Evolutionary conservation across 2,888 invertebrate species (phyloP), one percentile per base, ranked within the genome.

Genomic region (Parnassius smintheus): DNA sequence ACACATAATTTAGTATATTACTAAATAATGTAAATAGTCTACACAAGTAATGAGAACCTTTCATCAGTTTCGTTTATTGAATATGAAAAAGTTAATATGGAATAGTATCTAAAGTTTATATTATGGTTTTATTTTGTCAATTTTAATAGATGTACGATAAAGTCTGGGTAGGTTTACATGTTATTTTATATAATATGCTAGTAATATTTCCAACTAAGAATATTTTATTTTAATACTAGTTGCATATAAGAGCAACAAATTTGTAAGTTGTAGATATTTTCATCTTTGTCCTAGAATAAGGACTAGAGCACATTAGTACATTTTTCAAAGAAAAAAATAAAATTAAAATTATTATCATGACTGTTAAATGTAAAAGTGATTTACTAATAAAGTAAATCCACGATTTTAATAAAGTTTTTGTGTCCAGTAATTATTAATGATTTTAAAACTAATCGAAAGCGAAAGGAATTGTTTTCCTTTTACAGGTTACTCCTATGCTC

Each of bases 1-100:
- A 85, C 77, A 85, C 82, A 88, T 87, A 86, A 88, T 89, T 89
- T 90, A 90, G 90, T 91, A 88, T 86, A 89, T 90, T 89, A 90
- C 87, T 90, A 90, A 90, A 88, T 86, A 82, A 81, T 91, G 91
- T 90, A 89, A 86, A 89, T 89, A 89, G 76, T 73, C 51, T 69
- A 60, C 76, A 74, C 71, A 76, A 72, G 80, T 80, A 77, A 76
- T 81, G 79, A 73, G 80, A 83, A 82, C 77, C 2, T 82, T 85
- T 81, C 71, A 82, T 80, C 71, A 75, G 79, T 83, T 84, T 75
- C 72, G 77, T 89, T 84, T 78, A 83, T 78, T 68, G 73, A 82
- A 81, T 80, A 75, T 78, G 76, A 80, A 77, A 74, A 82, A 81
- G 75, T 77, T 80, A 76, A 73, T 79, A 75, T 81, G 78, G 52